Percentiles rank a stretch among this genome's conserved stretches.
Conservation (phyloP, 2,113 vertebrate genomes). For the Laticauda laticaudata region DNA sequence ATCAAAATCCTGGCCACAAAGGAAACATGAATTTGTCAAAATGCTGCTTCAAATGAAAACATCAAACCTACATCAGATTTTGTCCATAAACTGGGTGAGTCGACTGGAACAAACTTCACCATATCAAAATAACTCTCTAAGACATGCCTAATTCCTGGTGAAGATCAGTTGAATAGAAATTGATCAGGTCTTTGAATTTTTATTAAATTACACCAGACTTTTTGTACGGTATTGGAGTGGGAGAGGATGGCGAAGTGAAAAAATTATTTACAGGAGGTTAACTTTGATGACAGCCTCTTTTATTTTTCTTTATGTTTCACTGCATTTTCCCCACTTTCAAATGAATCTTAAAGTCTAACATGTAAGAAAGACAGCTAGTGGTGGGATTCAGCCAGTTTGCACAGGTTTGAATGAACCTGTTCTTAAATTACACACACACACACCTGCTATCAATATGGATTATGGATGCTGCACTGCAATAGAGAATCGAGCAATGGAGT, state of each 20-base stretch:
- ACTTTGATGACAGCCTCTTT: not conserved
- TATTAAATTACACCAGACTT: not conserved
- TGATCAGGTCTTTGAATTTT: conserved; percentile 15
- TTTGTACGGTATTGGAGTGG: not conserved
- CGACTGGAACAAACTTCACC: not conserved
- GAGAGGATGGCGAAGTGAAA: not conserved
- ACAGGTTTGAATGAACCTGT: no score
- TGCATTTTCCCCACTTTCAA: not conserved
- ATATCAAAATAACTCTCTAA: not conserved
- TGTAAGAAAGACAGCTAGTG: not conserved
- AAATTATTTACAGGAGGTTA: not conserved
- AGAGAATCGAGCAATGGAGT: no score
- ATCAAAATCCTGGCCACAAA: not conserved
- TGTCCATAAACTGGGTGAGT: not conserved
- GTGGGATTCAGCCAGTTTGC: no score
- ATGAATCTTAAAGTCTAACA: not conserved
- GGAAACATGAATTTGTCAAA: not conserved
- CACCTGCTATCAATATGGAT: no score
- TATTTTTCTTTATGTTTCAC: not conserved
- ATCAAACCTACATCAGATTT: not conserved
- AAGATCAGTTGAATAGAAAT: conserved; percentile 5
- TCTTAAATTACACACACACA: no score
- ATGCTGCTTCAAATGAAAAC: not conserved
- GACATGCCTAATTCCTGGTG: not conserved
- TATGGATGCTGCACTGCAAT: no score